Evolutionary conservation across 92 coral and sea anemone genomes (phyloP).

Genomic region (Galaxea fascicularis): DNA sequence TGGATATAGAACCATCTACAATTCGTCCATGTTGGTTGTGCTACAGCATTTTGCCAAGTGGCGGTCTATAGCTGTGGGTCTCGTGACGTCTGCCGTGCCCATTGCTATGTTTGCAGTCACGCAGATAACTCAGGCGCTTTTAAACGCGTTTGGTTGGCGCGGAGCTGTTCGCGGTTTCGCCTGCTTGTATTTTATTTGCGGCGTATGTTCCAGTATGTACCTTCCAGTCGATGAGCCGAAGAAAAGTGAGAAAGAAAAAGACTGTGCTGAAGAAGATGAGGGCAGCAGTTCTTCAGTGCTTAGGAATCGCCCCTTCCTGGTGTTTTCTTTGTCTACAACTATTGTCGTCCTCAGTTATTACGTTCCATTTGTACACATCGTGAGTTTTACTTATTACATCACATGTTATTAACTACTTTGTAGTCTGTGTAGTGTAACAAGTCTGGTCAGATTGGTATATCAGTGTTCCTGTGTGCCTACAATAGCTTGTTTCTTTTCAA

Average conservation of each 20-base stretch:
- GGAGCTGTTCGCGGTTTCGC: slow-evolving; percentile 18
- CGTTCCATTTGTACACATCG: slow-evolving; percentile 39
- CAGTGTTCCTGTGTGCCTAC: too few species aligned
- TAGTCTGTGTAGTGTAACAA: too few species aligned
- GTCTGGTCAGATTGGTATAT: too few species aligned
- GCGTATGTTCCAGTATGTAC: slow-evolving; percentile 21
- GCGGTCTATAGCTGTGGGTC: slow-evolving; percentile 60
- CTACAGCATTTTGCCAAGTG: slow-evolving; percentile 56
- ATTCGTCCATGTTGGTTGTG: slow-evolving; percentile 31
- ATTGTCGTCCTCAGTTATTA: slow-evolving; percentile 55
- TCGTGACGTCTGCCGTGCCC: slow-evolving; percentile 36
- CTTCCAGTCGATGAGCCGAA: slow-evolving; percentile 5
- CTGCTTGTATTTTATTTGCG: neutral
- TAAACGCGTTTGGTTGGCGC: slow-evolving; percentile 36
- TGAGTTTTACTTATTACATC: slow-evolving; percentile 13
- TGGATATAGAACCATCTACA: slow-evolving; percentile 23
- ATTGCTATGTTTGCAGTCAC: slow-evolving; percentile 49
- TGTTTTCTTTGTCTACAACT: slow-evolving; percentile 44
- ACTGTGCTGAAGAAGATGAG: neutral
- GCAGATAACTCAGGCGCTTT: slow-evolving; percentile 37
- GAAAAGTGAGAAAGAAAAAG: neutral
- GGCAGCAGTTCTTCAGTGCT: neutral
- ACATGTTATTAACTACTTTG: too few species aligned
- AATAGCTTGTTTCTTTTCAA: neutral
- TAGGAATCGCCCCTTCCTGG: slow-evolving; percentile 44